phyloP scores from a whole-genome alignment of 2,113 vertebrate species.

The Ammospiza nelsoni region DNA sequence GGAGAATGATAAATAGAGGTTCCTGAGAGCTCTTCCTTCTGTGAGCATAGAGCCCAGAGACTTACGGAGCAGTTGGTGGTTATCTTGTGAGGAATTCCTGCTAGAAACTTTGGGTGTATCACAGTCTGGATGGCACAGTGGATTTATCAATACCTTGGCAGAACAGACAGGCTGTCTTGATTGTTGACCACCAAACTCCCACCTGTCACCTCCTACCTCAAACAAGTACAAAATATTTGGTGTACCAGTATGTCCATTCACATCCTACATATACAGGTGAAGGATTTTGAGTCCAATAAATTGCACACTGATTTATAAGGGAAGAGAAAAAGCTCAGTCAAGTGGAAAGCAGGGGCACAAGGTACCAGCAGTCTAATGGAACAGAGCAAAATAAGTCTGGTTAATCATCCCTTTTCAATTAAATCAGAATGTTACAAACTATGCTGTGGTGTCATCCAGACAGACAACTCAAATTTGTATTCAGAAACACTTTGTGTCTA shows the following conservation, averaged over 20 bases:
- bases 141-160: neutral
- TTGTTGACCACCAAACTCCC: fast-evolving
- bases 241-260: neutral
- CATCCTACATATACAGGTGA: neutral
- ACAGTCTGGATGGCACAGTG: neutral
- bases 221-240: neutral
- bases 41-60: neutral
- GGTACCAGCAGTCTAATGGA: neutral
- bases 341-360: neutral
- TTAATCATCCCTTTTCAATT: conserved; percentile 7
- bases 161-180: neutral
- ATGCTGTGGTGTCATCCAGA: neutral
- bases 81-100: neutral
- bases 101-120: neutral
- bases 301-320: neutral
- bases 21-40: neutral
- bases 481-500: neutral
- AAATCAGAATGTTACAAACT: neutral
- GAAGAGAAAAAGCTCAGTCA: neutral
- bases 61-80: neutral
- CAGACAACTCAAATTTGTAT: neutral
- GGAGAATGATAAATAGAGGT: neutral
- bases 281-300: neutral
- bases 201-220: neutral
- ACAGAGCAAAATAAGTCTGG: neutral